Evolutionary conservation across 2,888 invertebrate species (phyloP).

Genomic region (Zygothrica quintamaculata): DNA sequence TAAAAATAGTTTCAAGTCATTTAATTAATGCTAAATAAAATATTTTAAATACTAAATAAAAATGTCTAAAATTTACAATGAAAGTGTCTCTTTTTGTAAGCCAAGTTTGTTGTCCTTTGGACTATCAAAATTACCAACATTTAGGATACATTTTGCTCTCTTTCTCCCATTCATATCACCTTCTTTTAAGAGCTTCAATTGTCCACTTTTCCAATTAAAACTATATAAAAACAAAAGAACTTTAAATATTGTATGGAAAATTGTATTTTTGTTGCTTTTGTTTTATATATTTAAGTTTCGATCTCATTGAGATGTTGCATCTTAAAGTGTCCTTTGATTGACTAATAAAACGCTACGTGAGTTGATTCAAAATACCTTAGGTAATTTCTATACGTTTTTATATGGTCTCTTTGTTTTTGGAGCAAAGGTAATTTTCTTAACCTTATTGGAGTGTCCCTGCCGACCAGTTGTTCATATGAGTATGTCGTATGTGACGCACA

Average conservation of each 20-base stretch:
- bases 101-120: too few relatives aligned
- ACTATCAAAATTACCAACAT: too few relatives aligned
- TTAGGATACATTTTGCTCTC: too few relatives aligned
- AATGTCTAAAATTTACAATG: too few relatives aligned
- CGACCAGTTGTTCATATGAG: constrained; percentile 33
- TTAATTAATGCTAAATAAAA: not conserved
- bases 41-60: not conserved
- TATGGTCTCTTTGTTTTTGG: constrained; percentile 37
- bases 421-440: constrained; percentile 66
- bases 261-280: not conserved
- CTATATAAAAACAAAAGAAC: too few relatives aligned
- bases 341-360: constrained; percentile 83
- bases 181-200: too few relatives aligned
- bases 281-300: not conserved
- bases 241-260: too few relatives aligned
- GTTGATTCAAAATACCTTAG: constrained; percentile 65
- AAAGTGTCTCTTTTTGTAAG: too few relatives aligned
- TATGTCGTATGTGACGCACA: constrained; percentile 79
- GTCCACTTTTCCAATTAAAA: too few relatives aligned
- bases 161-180: too few relatives aligned
- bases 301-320: constrained; percentile 67
- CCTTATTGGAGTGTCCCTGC: constrained; percentile 8
- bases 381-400: constrained; percentile 54
- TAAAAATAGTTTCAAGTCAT: not conserved
- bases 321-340: constrained; percentile 81